Base-by-base conservation (phyloP, 2,888 invertebrate genomes). In the Drosophila siamana region DNA sequence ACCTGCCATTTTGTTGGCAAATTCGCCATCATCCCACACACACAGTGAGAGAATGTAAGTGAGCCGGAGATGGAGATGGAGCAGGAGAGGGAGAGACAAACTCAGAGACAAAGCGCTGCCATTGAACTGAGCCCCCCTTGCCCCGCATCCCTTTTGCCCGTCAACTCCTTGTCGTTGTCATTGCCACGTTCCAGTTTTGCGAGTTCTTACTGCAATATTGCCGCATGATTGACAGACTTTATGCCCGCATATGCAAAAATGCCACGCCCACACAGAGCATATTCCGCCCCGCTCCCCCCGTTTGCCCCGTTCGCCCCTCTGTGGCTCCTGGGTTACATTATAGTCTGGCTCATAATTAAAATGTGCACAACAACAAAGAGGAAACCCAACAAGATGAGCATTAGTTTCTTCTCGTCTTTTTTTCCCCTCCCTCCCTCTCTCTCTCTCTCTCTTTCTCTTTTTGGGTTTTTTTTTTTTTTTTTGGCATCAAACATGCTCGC, bases 171-270 rank as follows among this genome's bases (percentile, higher is more conserved):
- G 7, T 43, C 41, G 41, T 13, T 41, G 41, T n/a, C 41, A 54
- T 41, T 33, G 33, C 22, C 33, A 41, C 16, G 60, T 50, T 67
- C 7, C 30, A 44, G 57, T 48, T 64, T 47, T 13, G 13, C 28
- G 74, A 41, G 69, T 61, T 62, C 70, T 50, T 63, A 51, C 59
- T 70, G 74, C 64, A 47, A 57, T 57, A 59, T 72, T 78, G 75
- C 71, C 64, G 75, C 75, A 59, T 75, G 79, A 78, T 78, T 78
- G 78, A 78, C 78, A 78, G 66, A 60, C 70, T 66, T 69, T 77
- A 54, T 67, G 67, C 60, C 52, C 55, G 43, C 62, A 57, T 60
- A 55, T 62, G 54, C 56, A 71, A 41, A 69, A 44, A 15, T 22
- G 24, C 41, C 66, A 66, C 50, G 41, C 38, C 44, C 28, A n/a